These are phyloP conservation scores for Melanostigma gelatinosum DNA, from an alignment of 2,113 vertebrate species.

Conservation along the genomic window DNA sequence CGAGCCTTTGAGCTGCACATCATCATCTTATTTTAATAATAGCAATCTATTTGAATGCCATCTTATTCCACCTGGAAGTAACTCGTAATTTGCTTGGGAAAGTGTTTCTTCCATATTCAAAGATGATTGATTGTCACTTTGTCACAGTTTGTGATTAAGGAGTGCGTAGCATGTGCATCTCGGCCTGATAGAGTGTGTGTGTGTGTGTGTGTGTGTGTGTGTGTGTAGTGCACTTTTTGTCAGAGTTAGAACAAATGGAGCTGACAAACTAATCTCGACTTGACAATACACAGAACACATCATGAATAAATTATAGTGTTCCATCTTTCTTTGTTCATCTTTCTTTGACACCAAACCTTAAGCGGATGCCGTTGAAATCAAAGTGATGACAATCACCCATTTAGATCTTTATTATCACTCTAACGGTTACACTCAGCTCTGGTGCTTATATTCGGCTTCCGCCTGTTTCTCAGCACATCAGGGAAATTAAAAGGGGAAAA, in stretches of 20 bases:
- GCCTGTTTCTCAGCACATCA: conserved; percentile 31
- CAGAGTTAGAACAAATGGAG: conserved; percentile 47
- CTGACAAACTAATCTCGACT: conserved; percentile 59
- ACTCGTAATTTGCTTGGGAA: conserved; percentile 11
- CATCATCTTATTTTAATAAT: conserved; percentile 30
- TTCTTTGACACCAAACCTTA: conserved; percentile 43
- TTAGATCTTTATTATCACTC: conserved; percentile 22
- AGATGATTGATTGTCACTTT: conserved; percentile 57
- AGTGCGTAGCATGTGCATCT: conserved; percentile 12
- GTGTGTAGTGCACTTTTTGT: conserved; percentile 16
- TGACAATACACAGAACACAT: conserved; percentile 47
- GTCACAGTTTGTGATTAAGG: conserved; percentile 43
- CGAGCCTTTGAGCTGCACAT: conserved; percentile 16
- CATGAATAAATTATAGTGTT: conserved; percentile 62
- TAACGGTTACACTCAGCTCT: conserved; percentile 9
- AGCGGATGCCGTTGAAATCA: conserved; percentile 35
- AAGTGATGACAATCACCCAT: conserved; percentile 2
- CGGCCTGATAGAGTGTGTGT: background rate
- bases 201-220: conserved; percentile 5
- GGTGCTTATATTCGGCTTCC: conserved; percentile 2
- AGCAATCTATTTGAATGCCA: conserved; percentile 21
- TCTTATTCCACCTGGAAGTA: conserved; percentile 36
- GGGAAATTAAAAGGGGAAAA: conserved; percentile 46
- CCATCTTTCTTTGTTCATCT: conserved; percentile 53
- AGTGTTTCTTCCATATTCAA: conserved; percentile 18